Base-by-base conservation (phyloP, 2,888 invertebrate genomes). In the Sinhomidia bicolor region DNA sequence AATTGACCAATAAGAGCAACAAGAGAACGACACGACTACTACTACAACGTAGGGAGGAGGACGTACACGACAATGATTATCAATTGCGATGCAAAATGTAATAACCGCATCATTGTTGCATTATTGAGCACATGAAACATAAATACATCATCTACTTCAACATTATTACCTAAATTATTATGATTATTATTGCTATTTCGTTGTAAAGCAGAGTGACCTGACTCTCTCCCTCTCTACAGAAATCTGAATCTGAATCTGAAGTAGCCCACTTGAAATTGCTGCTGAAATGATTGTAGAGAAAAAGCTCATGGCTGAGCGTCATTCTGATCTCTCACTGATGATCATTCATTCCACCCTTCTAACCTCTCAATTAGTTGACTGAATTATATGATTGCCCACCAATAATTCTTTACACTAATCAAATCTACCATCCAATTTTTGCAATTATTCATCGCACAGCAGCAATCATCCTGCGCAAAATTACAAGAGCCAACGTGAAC, bases 331-430 rank as follows among this genome's bases (percentile, higher is more conserved):
- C n/a, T n/a, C n/a, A n/a, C 32, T 32, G 62, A 65, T 65, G 36
- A 36, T 60, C 60, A 71, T 71, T 41, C 41, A 3, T 65, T n/a
- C 20, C 62, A 12, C 20, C 10, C 6, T 26, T 79, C 65, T 26
- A 65, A 79, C 44, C 85, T 79, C 54, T 79, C 85, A 85, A 85
- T 85, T 85, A 85, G 78, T 79, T 47, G 23, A 0, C 44, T 85
- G 85, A 85, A 85, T 85, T 85, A 85, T 85, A 85, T 71, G 74
- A 65, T 85, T 85, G 85, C 78, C 54, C 85, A 78, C 65, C 85
- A 85, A 85, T 85, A 85, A 85, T 68, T 79, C 79, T 57, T 23
- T 68, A 26, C 41, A 85, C 78, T 79, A 79, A 85, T 85, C 71
- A 71, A 71, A 71, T 71, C 79, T 62, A 79, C 85, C 68, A 54